Evolutionary conservation across 2,113 vertebrate genomes (phyloP).

Genomic region (Eclectus roratus): DNA sequence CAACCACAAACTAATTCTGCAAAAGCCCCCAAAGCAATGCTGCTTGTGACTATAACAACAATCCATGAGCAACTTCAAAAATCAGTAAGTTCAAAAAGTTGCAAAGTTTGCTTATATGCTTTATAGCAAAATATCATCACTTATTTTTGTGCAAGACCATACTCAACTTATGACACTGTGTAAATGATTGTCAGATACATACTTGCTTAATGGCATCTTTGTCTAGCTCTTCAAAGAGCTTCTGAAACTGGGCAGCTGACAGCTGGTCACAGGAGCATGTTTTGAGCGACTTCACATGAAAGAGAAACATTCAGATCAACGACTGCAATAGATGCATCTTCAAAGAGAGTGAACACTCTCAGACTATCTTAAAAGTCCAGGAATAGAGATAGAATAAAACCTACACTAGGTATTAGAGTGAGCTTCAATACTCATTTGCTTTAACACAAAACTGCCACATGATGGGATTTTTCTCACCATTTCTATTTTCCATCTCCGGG

Average conservation of each 20-base stretch:
- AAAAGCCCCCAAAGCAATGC: neutral
- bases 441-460: neutral
- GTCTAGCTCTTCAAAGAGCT: slow-evolving; percentile 87
- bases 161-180: neutral
- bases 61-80: neutral
- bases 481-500: neutral
- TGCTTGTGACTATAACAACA: neutral
- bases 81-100: neutral
- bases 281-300: slow-evolving; percentile 63
- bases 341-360: neutral
- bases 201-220: slow-evolving; percentile 82
- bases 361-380: neutral
- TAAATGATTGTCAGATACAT: neutral
- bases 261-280: slow-evolving; percentile 62
- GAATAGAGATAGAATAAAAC: neutral
- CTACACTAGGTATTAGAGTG: neutral
- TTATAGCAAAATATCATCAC: neutral
- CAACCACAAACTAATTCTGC: neutral
- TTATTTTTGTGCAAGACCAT: neutral
- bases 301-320: neutral
- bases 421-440: neutral
- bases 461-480: neutral
- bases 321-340: neutral
- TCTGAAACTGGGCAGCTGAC: slow-evolving; percentile 80
- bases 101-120: neutral